Base-by-base conservation (phyloP, 2,888 invertebrate species). In the Chironomus riparius region DNA sequence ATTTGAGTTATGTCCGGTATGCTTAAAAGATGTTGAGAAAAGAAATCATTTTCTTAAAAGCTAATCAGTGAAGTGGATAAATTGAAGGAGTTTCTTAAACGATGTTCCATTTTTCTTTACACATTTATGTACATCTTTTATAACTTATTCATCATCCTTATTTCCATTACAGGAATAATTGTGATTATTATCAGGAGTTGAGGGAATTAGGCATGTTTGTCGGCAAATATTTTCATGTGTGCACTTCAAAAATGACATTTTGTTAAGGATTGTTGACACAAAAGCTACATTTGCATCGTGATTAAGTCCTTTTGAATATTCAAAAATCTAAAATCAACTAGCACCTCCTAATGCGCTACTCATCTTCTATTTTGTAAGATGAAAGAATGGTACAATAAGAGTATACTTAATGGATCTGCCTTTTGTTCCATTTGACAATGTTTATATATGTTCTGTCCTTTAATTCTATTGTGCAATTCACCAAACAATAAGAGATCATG, bases 81-180 rank as follows among this genome's bases (percentile, higher is more conserved):
- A 4, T 56, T 15, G 56, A 56, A 56, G 56, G 56, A 56, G 56
- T 18, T 18, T 56, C 69, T 38, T 10, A 38, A 38, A 21, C 69
- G 69, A 70, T 70, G 70, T 70, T 70, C 70, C 50, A 48, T 70
- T 70, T 68, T 70, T 70, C 48, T 70, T 48, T 22, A 48, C 70
- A 48, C 70, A 48, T 70, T 71, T 24, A 47, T 28, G 15, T 15
- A 10, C 6, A 21, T 47, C n/a, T 47, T n/a, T n/a, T 48, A 15
- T 69, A 38, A 38, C 38, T 38, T 38, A 38, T 38, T 38, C 38
- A 38, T 38, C 38, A 38, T 38, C 38, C 10, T 65, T 68, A 24
- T 38, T 68, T 24, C 28, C 15, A 15, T 47, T 48, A 21, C 48
- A 48, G 15, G n/a, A 21, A 21, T 12, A 70, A 22, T 24, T 71